Conservation (phyloP, 2,113 vertebrate species). For the rabbit (Oryctolagus cuniculus) region DNA sequence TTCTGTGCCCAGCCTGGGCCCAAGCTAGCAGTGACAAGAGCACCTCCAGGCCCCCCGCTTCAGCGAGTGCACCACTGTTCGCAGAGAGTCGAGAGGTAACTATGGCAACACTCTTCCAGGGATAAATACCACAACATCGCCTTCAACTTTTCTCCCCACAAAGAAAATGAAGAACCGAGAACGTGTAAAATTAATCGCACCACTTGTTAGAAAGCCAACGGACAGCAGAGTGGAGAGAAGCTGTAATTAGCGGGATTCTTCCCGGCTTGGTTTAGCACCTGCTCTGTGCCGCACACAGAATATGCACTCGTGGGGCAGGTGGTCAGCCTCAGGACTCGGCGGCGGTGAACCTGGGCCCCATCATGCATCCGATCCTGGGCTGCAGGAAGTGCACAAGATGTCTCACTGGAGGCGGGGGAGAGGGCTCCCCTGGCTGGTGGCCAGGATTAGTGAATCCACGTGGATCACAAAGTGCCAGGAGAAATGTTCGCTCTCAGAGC, state of each 20-base stretch:
- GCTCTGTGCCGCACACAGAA: not conserved
- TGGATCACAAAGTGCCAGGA: not conserved
- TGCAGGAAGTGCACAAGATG: not conserved
- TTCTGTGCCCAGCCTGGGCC: conserved; percentile 53
- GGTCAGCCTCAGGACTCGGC: not conserved
- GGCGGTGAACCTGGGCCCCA: not conserved
- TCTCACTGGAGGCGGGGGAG: not conserved
- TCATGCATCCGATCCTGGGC: not conserved
- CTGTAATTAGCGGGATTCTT: conserved; percentile 60
- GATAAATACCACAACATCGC: conserved; percentile 83
- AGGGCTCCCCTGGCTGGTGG: not conserved
- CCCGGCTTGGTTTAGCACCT: conserved; percentile 31
- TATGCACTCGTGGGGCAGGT: not conserved
- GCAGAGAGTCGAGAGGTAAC: conserved; percentile 83
- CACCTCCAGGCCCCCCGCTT: conserved; percentile 69
- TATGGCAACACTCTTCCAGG: conserved; percentile 87
- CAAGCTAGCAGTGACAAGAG: conserved; percentile 62
- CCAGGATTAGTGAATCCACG: not conserved
- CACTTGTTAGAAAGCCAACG: conserved; percentile 82
- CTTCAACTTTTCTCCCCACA: conserved; percentile 72
- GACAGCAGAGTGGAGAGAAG: conserved; percentile 59
- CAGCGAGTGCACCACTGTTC: conserved; percentile 78
- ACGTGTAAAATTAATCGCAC: conserved; percentile 81
- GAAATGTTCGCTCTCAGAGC: not conserved
- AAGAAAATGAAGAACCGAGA: conserved; percentile 77